Evolutionary conservation across 2,888 invertebrate species (phyloP).

Genomic region (Danaus chrysippus): DNA sequence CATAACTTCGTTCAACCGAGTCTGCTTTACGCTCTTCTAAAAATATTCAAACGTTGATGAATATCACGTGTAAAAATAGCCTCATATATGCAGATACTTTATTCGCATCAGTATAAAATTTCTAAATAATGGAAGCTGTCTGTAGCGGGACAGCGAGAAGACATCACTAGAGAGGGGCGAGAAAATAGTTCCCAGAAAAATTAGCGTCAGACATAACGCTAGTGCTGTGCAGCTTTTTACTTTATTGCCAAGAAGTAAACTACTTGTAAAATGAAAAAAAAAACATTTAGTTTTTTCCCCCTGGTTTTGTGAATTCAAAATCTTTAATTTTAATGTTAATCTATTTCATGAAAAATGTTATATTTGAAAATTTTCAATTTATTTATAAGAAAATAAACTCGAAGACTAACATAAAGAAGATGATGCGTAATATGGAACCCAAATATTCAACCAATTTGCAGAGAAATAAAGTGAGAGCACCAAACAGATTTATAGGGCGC

Average conservation of each 20-base stretch:
- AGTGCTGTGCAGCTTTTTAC: conserved; percentile 50
- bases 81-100: conserved; percentile 37
- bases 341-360: too few species aligned
- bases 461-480: conserved; percentile 66
- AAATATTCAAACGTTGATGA: conserved; percentile 20
- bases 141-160: conserved; percentile 54
- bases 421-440: conserved; percentile 50
- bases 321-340: too few species aligned
- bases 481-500: conserved; percentile 74
- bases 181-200: conserved; percentile 45
- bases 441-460: conserved; percentile 59
- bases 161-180: conserved; percentile 50
- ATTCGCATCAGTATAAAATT: conserved; percentile 53
- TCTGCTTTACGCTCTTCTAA: conserved; percentile 17
- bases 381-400: too few species aligned
- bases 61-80: conserved; percentile 30
- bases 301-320: neutral
- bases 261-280: conserved; percentile 31
- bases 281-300: neutral
- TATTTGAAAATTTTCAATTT: too few species aligned
- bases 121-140: conserved; percentile 65
- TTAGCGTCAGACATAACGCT: conserved; percentile 61
- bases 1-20: conserved; percentile 8
- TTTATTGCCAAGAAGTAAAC: conserved; percentile 39
- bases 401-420: conserved; percentile 46